Evolutionary conservation across 2,888 invertebrate genomes (phyloP).

Genomic region (Agrotis exclamationis): DNA sequence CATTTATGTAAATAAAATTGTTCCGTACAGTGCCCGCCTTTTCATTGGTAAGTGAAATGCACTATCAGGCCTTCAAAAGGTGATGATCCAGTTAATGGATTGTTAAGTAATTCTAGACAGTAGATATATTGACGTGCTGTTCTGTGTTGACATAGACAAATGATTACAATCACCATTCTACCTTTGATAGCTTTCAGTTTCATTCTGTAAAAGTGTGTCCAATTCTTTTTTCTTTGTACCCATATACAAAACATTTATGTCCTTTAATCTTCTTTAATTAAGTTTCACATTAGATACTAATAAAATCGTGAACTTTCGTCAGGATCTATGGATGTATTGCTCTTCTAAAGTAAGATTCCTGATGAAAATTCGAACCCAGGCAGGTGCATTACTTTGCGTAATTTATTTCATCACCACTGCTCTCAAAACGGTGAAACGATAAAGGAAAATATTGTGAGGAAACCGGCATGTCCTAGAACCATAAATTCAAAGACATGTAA

Average conservation of each 20-base stretch:
- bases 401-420: too few species aligned
- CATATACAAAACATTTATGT: constrained; percentile 16
- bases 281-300: constrained; percentile 55
- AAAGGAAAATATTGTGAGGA: too few species aligned
- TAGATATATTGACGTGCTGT: constrained; percentile 1
- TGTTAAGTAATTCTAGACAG: not conserved
- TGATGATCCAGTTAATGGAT: not conserved
- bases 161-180: not conserved
- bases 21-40: too few species aligned
- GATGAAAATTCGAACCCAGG: too few species aligned
- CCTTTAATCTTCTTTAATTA: constrained; percentile 48
- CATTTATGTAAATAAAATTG: too few species aligned
- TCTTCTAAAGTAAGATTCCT: not conserved
- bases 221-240: constrained; percentile 20
- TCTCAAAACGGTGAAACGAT: too few species aligned
- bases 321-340: not conserved
- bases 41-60: not conserved
- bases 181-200: constrained; percentile 14
- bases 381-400: too few species aligned
- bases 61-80: not conserved
- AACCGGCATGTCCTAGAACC: too few species aligned
- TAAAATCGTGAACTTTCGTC: not conserved
- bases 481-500: too few species aligned
- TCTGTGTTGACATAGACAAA: constrained; percentile 10
- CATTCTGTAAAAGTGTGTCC: constrained; percentile 22